phyloP scores from a whole-genome alignment of 2,888 invertebrate genomes.

The Phalangium opilio region DNA sequence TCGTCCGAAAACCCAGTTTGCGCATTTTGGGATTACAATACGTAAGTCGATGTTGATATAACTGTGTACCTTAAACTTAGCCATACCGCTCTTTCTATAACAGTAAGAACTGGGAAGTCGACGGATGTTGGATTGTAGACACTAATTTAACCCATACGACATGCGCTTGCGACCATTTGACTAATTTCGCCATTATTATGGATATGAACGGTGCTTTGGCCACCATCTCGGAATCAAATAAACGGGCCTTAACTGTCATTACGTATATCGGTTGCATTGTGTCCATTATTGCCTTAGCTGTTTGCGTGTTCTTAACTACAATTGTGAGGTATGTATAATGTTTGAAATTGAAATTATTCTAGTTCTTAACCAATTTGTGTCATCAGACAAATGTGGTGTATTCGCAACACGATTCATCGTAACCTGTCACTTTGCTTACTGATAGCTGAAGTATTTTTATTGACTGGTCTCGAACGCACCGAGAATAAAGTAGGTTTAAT shows the following conservation, averaged over 20 bases:
- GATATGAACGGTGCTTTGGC: slow-evolving; percentile 44
- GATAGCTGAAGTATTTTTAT: slow-evolving; percentile 76
- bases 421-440: slow-evolving; percentile 83
- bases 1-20: slow-evolving; percentile 10
- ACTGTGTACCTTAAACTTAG: no score
- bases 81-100: slow-evolving; percentile 16
- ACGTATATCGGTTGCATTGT: slow-evolving; percentile 10
- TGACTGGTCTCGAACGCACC: slow-evolving; percentile 77
- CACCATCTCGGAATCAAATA: slow-evolving; percentile 2
- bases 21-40: slow-evolving; percentile 9
- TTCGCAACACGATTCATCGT: slow-evolving; percentile 63
- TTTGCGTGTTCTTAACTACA: slow-evolving; percentile 9
- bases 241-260: slow-evolving; percentile 6
- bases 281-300: slow-evolving; percentile 9
- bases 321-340: slow-evolving; percentile 4
- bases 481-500: slow-evolving; percentile 11
- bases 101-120: slow-evolving; percentile 67
- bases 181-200: slow-evolving; percentile 85
- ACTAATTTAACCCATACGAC: slow-evolving; percentile 68
- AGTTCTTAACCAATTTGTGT: no score
- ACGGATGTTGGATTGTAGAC: slow-evolving; percentile 64
- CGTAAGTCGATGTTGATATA: slow-evolving; percentile 2
- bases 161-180: slow-evolving; percentile 75
- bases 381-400: slow-evolving; percentile 4
- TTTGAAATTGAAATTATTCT: no score